A percentile compares a stretch with the other conserved stretches of the same genome.
Evolutionary conservation across 2,888 invertebrate genomes (phyloP).

Genomic region (Drosophila eohydei): DNA sequence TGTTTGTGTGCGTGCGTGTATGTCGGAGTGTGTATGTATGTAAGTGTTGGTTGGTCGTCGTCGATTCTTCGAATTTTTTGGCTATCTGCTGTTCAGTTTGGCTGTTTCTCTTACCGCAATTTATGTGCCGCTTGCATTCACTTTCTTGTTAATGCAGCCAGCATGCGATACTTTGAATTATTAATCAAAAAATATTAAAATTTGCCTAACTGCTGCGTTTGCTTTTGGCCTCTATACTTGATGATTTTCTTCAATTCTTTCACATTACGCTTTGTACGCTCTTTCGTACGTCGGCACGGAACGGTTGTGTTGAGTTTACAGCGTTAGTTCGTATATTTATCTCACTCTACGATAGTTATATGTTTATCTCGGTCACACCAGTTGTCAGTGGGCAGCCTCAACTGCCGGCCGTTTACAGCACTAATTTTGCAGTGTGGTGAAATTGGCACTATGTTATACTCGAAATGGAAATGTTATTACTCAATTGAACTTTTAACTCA

Average conservation of each 20-base stretch:
- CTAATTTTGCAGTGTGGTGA: constrained; percentile 39
- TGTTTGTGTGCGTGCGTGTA: constrained; percentile 33
- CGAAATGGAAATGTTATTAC: constrained; percentile 33
- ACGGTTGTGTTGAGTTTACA: constrained; percentile 65
- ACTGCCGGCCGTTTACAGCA: constrained; percentile 41
- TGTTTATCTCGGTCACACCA: constrained; percentile 33
- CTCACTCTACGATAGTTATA: constrained; percentile 38
- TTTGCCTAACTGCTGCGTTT: constrained; percentile 68
- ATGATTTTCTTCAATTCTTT: constrained; percentile 79
- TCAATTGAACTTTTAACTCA: constrained; percentile 39
- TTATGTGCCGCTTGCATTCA: constrained; percentile 57
- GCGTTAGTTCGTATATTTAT: constrained; percentile 37
- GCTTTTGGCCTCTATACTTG: constrained; percentile 82
- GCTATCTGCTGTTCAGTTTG: constrained; percentile 51
- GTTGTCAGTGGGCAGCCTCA: constrained; percentile 1
- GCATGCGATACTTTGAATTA: constrained; percentile 37
- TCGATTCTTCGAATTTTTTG: constrained; percentile 65
- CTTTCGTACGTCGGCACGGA: constrained; percentile 75
- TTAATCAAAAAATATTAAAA: constrained; percentile 56
- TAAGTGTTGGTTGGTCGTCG: constrained; percentile 49
- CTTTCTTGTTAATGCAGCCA: constrained; percentile 41
- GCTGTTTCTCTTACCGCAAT: constrained; percentile 66
- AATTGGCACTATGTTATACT: constrained; percentile 37
- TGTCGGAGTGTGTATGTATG: constrained; percentile 39
- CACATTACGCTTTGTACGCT: constrained; percentile 76